These are phyloP conservation scores for Platorchestia sp. DNA, from an alignment of 1,140 invertebrate species.

Conservation along the genomic window DNA sequence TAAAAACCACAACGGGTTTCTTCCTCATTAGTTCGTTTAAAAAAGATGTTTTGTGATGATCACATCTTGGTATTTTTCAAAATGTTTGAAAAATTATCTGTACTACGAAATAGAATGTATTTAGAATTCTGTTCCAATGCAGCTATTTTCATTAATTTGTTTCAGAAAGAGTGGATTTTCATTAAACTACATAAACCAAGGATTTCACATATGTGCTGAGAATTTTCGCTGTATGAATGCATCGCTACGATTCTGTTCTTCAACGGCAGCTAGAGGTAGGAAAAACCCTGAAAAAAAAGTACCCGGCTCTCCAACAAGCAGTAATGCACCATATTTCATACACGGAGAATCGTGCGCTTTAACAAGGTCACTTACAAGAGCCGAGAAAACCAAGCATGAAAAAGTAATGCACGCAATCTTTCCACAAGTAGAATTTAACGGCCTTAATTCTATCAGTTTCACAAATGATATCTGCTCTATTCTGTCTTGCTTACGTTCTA, in stretches of 20 bases:
- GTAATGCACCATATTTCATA: not conserved
- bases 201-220: too few species aligned
- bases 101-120: too few species aligned
- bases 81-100: too few species aligned
- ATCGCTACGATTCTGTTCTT: not conserved
- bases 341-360: not conserved
- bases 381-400: not conserved
- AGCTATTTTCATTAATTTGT: too few species aligned
- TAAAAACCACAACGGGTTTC: too few species aligned
- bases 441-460: not conserved
- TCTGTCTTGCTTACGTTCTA: not conserved
- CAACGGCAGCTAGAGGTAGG: not conserved
- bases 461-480: not conserved
- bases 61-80: too few species aligned
- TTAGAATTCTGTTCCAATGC: too few species aligned
- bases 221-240: not conserved
- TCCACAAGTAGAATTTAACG: not conserved
- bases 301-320: not conserved
- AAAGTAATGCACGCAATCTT: not conserved
- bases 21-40: too few species aligned
- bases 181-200: too few species aligned
- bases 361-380: not conserved
- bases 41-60: too few species aligned
- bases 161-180: too few species aligned
- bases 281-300: not conserved